Base-by-base conservation (phyloP, 2,113 vertebrate species). In the Crocuta crocuta region DNA sequence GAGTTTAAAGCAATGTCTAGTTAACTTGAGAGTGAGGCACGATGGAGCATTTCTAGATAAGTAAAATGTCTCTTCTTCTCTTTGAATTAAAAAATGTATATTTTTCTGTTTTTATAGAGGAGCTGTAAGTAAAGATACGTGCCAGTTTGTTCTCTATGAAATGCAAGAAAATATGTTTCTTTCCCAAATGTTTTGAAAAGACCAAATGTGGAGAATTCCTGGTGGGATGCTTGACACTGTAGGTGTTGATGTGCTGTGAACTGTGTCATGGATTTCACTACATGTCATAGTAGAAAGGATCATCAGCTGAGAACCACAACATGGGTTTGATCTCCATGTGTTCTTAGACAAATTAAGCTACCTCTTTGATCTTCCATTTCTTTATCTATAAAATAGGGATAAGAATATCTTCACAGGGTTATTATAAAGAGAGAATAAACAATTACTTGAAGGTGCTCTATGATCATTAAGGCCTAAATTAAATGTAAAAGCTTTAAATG, bases 31-130 rank as follows among this genome's bases (percentile, higher is more conserved):
- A 73, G 79, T 45, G 61, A 43, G 11, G 11, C 24, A 80, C n/a
- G 35, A 63, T 35, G n/a, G 39, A 28, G 10, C 28, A 68, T 45
- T 79, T 84, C 50, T 63, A 26, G 83, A 28, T 55, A 81, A 70
- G 39, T 82, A 58, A 73, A 90, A 24, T 9, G 53, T 70, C 45
- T 15, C 17, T 73, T 39, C 53, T 4, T 28, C 7, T 84, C 10
- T 78, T 13, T 66, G 53, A 65, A 68, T 94, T 94, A 68, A 19
- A 84, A 70, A 85, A 23, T 79, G 48, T 39, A 48, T 39, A 55
- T 23, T 78, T 70, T 65, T 16, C 43, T 71, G 15, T 58, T 33
- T 50, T 89, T 28, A 13, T 53, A 43, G 39, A 70, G n/a, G 53
- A 39, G 4, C 35, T 63, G 19, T 39, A 1, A 84, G 16, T 11